Percentiles rank a stretch among this genome's conserved stretches.
Conservation (phyloP, 2,113 vertebrate species). For the Macroglossus sobrinus region DNA sequence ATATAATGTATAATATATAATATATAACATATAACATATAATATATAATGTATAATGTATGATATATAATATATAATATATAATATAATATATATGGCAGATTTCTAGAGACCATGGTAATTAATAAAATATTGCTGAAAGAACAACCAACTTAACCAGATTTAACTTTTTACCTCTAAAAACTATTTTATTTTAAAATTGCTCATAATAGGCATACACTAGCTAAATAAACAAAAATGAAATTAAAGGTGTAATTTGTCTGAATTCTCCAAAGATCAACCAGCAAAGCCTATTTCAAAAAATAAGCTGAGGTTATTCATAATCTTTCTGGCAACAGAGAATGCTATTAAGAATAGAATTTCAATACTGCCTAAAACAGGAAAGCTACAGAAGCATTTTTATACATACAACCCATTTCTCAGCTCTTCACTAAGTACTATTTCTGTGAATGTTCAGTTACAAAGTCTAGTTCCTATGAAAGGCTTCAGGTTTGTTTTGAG, state of each 20-base stretch:
- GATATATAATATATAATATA: no score
- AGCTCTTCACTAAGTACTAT: not conserved
- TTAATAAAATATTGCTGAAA: not conserved
- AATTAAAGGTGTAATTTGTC: not conserved
- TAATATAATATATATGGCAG: no score
- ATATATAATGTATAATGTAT: no score
- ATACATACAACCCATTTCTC: not conserved
- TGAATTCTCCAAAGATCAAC: not conserved
- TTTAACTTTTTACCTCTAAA: not conserved
- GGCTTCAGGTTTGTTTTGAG: not conserved
- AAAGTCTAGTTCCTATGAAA: not conserved
- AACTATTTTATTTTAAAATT: not conserved
- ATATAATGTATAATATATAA: no score
- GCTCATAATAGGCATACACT: not conserved
- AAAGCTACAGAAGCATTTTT: not conserved
- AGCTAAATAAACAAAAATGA: not conserved
- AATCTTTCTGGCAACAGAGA: not conserved
- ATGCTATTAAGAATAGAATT: not conserved
- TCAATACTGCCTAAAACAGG: not conserved
- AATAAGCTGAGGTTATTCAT: not conserved
- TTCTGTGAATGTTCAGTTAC: not conserved
- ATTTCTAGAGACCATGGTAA: not conserved
- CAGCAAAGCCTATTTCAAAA: not conserved
- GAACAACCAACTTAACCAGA: not conserved
- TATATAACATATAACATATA: no score